phyloP scores from a whole-genome alignment of 2,113 vertebrate species.

The Hippoglossus stenolepis region DNA sequence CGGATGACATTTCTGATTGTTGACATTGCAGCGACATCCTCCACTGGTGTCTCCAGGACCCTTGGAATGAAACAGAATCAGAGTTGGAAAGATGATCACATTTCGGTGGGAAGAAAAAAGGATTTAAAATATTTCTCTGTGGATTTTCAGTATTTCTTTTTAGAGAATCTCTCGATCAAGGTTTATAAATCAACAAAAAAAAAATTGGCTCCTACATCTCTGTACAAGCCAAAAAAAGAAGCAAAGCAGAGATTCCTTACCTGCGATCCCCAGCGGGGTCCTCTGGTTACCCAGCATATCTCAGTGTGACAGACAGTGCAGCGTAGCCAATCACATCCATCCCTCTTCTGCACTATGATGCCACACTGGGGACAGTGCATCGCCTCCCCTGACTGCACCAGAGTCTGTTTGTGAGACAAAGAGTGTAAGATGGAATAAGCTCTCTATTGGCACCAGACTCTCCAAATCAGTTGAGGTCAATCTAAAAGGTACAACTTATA shows the following conservation, averaged over 20 bases:
- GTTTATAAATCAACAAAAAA: background rate
- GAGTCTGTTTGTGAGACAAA: slow-evolving; percentile 64
- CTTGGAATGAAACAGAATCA: slow-evolving; percentile 62
- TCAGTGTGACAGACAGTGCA: slow-evolving; percentile 95
- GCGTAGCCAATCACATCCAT: slow-evolving; percentile 95
- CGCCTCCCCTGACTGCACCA: slow-evolving; percentile 89
- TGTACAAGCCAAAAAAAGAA: background rate
- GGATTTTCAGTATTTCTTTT: background rate
- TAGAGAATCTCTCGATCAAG: background rate
- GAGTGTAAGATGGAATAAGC: background rate
- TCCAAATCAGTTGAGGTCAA: no score
- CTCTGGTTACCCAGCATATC: slow-evolving; percentile 97
- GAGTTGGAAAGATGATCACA: background rate
- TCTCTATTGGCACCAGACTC: no score
- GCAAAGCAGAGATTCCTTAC: slow-evolving; percentile 69
- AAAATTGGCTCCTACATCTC: background rate
- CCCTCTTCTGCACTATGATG: slow-evolving; percentile 95
- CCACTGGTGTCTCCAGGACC: slow-evolving; percentile 88
- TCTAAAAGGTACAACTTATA: no score
- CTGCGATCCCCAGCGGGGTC: slow-evolving; percentile 90
- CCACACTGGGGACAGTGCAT: slow-evolving; percentile 93
- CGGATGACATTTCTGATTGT: slow-evolving; percentile 87
- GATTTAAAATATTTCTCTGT: background rate
- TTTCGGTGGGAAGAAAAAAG: background rate
- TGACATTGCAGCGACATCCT: slow-evolving; percentile 88